Percentiles rank a stretch among this genome's conserved stretches.
Evolutionary conservation across 2,113 vertebrate genomes (phyloP).

Genomic region (Dolichallabes microphthalmus): DNA sequence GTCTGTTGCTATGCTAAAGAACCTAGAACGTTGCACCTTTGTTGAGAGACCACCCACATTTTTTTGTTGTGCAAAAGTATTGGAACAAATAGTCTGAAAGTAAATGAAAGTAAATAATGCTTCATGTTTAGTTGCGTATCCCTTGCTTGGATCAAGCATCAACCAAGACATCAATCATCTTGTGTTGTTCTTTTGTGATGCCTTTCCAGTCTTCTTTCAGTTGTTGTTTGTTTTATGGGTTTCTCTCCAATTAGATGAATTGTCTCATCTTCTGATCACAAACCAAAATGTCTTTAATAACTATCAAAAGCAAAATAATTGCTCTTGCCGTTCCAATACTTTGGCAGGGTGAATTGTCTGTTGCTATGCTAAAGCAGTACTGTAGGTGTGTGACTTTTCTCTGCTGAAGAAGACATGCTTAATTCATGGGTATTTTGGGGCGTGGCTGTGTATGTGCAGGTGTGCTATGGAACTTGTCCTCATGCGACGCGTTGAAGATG

Average conservation of each 20-base stretch:
- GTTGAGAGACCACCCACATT: not conserved
- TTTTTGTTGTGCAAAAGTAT: not conserved
- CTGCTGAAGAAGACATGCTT: not conserved
- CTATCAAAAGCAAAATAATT: not conserved
- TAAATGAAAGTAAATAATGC: not conserved
- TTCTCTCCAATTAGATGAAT: too few species aligned
- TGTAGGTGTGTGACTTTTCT: not conserved
- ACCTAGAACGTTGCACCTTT: not conserved
- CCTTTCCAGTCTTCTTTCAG: not conserved
- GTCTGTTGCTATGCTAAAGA: not conserved
- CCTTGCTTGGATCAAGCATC: not conserved
- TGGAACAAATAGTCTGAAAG: not conserved
- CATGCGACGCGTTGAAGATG: slow-evolving; percentile 98
- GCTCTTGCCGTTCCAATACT: not conserved
- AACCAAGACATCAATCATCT: not conserved
- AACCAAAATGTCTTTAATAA: not conserved
- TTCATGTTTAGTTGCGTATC: not conserved
- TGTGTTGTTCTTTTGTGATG: not conserved
- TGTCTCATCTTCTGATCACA: not conserved
- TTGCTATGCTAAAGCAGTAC: not conserved
- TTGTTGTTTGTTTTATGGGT: not conserved
- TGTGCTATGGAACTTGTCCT: slow-evolving; percentile 97
- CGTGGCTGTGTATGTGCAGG: slow-evolving; percentile 68
- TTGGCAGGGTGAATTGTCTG: not conserved
- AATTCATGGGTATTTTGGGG: slow-evolving; percentile 1